These are phyloP conservation scores for Dryobotodes eremita DNA, from an alignment of 2,888 invertebrate genomes.

Conservation along the genomic window DNA sequence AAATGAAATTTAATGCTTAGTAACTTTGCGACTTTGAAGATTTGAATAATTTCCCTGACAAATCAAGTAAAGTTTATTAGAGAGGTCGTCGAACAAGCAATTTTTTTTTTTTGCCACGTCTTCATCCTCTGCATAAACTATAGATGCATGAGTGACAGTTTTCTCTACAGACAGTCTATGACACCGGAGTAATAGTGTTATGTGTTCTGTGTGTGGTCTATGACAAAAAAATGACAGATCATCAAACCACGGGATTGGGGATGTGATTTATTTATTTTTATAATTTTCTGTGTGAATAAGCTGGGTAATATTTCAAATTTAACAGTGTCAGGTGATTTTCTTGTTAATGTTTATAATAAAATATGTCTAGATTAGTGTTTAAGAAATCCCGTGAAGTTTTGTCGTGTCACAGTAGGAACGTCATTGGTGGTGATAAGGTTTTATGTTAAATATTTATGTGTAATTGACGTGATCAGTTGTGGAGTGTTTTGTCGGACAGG, in stretches of 20 bases:
- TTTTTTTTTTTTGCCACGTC: conserved; percentile 54
- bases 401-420: conserved; percentile 79
- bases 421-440: conserved; percentile 76
- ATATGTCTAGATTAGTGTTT: conserved; percentile 1
- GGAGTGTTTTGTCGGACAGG: conserved; percentile 71
- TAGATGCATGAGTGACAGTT: conserved; percentile 53
- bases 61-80: background rate
- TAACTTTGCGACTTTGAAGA: background rate
- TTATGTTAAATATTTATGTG: conserved; percentile 64
- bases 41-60: background rate
- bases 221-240: conserved; percentile 76
- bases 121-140: conserved; percentile 38
- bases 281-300: conserved; percentile 74
- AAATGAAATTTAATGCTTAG: conserved; percentile 51
- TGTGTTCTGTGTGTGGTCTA: conserved; percentile 19
- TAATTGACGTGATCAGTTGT: conserved; percentile 62
- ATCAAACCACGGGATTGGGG: conserved; percentile 79
- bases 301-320: conserved; percentile 71
- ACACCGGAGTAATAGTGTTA: background rate
- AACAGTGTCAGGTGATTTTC: conserved; percentile 71
- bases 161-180: conserved; percentile 13
- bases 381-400: conserved; percentile 57
- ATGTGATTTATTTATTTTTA: conserved; percentile 80
- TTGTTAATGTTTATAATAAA: conserved; percentile 33
- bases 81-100: background rate